phyloP scores from a whole-genome alignment of 2,113 vertebrate species.

The Prietella phreatophila region DNA sequence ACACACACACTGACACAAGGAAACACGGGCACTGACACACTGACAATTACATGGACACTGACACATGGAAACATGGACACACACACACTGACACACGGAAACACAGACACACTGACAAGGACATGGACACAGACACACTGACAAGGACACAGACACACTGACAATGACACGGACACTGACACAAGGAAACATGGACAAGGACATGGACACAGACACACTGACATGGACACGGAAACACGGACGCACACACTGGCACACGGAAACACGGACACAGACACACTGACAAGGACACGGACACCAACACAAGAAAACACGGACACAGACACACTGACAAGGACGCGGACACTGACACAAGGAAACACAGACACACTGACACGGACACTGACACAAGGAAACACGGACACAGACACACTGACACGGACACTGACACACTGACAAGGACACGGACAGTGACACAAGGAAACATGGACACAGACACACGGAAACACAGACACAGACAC shows the following conservation, averaged over 20 bases:
- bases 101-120: not conserved
- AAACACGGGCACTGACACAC: not conserved
- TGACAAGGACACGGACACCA: not conserved
- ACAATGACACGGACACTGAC: not conserved
- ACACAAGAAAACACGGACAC: not conserved
- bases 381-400: not conserved
- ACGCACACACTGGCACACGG: not conserved
- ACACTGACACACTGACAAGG: not conserved
- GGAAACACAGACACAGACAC: no score
- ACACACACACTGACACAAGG: not conserved
- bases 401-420: not conserved
- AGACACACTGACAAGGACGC: not conserved
- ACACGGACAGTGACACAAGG: not conserved
- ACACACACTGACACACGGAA: not conserved
- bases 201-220: not conserved
- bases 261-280: not conserved
- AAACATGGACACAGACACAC: not conserved
- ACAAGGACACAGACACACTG: not conserved
- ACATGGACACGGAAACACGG: not conserved
- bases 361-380: not conserved
- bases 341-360: not conserved
- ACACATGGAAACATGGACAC: not conserved
- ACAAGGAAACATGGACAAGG: not conserved
- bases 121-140: not conserved
- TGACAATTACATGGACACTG: not conserved